Evolutionary conservation across 2,113 vertebrate genomes (phyloP).

Genomic region (Solea solea): DNA sequence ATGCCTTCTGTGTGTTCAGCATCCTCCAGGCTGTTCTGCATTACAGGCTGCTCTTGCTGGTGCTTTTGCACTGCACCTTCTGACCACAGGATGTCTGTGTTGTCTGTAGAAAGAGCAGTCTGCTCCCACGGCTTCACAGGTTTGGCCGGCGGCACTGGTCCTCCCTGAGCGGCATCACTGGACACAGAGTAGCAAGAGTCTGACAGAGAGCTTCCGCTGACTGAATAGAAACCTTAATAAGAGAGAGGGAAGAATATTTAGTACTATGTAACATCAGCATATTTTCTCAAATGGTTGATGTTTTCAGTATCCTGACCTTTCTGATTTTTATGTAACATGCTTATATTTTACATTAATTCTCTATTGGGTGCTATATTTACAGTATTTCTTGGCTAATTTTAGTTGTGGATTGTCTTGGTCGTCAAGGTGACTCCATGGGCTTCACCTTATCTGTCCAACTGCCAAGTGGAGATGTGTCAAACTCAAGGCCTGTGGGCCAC

Average conservation of each 20-base stretch:
- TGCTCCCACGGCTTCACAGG: constrained; percentile 71
- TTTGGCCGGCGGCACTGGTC: constrained; percentile 43
- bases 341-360: neutral
- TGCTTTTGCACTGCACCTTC: constrained; percentile 67
- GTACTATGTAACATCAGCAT: too few species aligned
- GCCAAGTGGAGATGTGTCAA: too few species aligned
- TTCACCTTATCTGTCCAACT: too few species aligned
- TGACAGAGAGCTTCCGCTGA: constrained; percentile 86
- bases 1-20: constrained; percentile 55
- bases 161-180: constrained; percentile 77
- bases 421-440: too few species aligned
- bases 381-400: too few species aligned
- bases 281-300: neutral
- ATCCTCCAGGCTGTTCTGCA: constrained; percentile 39
- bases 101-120: constrained; percentile 72
- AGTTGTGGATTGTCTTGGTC: too few species aligned
- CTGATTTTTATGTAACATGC: neutral
- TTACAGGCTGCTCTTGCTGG: constrained; percentile 40
- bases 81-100: constrained; percentile 77
- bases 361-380: neutral
- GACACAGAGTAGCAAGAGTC: constrained; percentile 86
- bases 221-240: constrained; percentile 83
- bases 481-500: too few species aligned
- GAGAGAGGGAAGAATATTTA: constrained; percentile 6
- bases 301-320: neutral